Conservation (phyloP, 1,140 invertebrate genomes). For the Halictus rubicundus region DNA sequence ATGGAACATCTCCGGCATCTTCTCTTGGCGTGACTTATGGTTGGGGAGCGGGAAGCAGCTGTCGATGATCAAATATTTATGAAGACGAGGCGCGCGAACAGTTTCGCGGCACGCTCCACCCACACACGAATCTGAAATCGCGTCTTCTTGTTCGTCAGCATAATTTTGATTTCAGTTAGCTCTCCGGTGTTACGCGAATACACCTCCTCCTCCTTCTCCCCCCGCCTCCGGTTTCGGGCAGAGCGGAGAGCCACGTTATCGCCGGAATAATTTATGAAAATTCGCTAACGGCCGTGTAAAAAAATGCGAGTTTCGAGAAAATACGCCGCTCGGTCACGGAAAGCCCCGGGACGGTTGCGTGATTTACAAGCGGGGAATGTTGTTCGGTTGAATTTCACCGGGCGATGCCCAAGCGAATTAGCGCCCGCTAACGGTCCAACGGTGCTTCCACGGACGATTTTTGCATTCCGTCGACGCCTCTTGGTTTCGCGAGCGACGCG, state of each 20-base stretch:
- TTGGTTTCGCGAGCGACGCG: background rate
- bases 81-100: background rate
- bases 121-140: fast-evolving
- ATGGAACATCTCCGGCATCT: no score
- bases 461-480: background rate
- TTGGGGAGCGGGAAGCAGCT: background rate
- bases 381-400: slow-evolving; percentile 58
- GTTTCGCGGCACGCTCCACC: background rate
- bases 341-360: slow-evolving; percentile 18
- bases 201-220: no score
- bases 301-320: slow-evolving; percentile 27
- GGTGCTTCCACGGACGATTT: slow-evolving; percentile 20
- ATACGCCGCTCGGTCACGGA: slow-evolving; percentile 36
- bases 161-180: background rate
- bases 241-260: slow-evolving; percentile 6
- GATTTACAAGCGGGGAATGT: slow-evolving; percentile 38
- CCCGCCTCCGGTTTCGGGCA: no score
- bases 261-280: slow-evolving; percentile 35
- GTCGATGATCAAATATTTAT: background rate
- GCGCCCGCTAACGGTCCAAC: slow-evolving; percentile 38
- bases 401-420: slow-evolving; percentile 54
- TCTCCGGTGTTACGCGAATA: background rate
- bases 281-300: slow-evolving; percentile 10
- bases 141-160: background rate
- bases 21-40: background rate